phyloP scores from a whole-genome alignment of 2,113 vertebrate genomes.

The Oreotrochilus melanogaster region DNA sequence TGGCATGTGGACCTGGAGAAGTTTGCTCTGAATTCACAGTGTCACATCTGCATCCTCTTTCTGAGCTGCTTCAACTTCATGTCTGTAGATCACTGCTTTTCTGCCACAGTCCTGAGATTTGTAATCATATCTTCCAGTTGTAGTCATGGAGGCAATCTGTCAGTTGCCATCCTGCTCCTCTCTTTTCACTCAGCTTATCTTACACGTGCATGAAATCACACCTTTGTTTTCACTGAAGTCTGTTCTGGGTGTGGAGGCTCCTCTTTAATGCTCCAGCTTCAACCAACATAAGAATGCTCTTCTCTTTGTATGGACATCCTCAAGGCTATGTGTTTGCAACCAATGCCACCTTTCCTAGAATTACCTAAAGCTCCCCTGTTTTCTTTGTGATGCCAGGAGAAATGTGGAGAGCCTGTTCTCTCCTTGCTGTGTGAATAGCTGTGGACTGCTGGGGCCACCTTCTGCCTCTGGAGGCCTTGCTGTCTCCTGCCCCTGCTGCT shows the following conservation, averaged over 20 bases:
- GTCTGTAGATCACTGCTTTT: background rate
- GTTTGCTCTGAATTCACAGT: background rate
- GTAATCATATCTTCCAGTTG: background rate
- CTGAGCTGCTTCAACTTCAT: background rate
- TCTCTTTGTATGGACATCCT: background rate
- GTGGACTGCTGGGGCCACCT: background rate
- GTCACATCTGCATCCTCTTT: background rate
- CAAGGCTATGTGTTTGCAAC: background rate
- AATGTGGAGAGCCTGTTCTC: background rate
- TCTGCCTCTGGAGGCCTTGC: rapidly evolving
- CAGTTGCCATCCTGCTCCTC: background rate
- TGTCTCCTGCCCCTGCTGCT: background rate
- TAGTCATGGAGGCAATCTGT: background rate
- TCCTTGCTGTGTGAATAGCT: background rate
- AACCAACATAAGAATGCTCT: background rate
- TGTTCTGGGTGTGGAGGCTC: background rate
- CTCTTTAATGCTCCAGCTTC: background rate
- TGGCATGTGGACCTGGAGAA: rapidly evolving
- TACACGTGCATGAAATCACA: background rate
- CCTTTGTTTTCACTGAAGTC: background rate
- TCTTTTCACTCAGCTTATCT: background rate
- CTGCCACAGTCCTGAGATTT: background rate
- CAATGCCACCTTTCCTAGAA: background rate
- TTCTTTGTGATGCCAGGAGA: background rate
- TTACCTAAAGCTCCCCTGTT: background rate